phyloP scores from a whole-genome alignment of 1,140 invertebrate species.

The Rhynchophorus ferrugineus region DNA sequence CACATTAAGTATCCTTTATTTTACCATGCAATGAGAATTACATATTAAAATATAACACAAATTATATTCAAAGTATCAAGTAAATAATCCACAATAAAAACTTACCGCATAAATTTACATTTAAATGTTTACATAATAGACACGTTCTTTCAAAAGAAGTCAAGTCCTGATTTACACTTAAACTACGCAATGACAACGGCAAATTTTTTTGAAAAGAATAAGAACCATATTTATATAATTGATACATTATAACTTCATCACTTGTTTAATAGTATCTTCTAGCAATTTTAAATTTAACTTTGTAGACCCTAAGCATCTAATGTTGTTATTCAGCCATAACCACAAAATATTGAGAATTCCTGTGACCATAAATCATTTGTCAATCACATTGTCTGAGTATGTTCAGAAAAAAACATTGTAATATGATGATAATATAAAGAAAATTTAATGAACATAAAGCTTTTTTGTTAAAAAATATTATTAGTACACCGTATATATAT shows the following conservation, averaged over 20 bases:
- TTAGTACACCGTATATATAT: too few species aligned
- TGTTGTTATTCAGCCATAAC: too few species aligned
- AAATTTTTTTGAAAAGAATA: constrained; percentile 6
- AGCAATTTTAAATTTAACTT: background rate
- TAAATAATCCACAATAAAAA: background rate
- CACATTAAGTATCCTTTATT: too few species aligned
- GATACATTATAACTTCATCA: constrained; percentile 9
- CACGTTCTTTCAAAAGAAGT: constrained; percentile 21
- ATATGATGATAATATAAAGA: too few species aligned
- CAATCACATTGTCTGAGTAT: too few species aligned
- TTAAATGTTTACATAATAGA: constrained; percentile 26
- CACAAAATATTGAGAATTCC: too few species aligned
- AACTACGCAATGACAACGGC: constrained; percentile 22
- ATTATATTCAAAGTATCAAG: background rate
- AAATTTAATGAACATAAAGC: too few species aligned
- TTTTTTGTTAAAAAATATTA: too few species aligned
- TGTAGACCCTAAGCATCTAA: background rate
- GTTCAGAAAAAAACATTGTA: too few species aligned
- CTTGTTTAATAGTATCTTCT: background rate
- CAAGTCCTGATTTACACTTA: constrained; percentile 17
- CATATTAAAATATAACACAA: too few species aligned
- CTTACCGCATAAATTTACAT: constrained; percentile 15
- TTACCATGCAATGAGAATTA: too few species aligned
- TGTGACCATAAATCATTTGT: too few species aligned
- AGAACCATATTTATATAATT: constrained; percentile 4